Conservation (phyloP, 1,140 invertebrate species). For the Drosophila tristis region DNA sequence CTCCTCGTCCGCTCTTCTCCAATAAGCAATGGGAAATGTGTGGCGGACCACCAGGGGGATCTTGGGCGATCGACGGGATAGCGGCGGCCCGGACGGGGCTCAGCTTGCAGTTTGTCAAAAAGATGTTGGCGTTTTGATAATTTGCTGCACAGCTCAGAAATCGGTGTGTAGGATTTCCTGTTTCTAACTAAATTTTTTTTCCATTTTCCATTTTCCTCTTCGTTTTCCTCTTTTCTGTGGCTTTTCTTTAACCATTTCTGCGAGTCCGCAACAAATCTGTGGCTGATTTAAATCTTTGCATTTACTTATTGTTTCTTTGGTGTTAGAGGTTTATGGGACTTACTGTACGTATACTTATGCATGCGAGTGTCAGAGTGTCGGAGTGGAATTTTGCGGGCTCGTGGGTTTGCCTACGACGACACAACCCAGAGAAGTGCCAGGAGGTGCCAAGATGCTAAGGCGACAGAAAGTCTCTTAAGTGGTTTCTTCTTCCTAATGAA, state of each 20-base stretch:
- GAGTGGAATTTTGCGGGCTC: constrained; percentile 40
- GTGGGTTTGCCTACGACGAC: constrained; percentile 47
- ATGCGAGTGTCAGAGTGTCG: constrained; percentile 11
- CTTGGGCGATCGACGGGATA: constrained; percentile 19
- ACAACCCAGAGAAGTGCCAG: not conserved
- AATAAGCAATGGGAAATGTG: constrained; percentile 34
- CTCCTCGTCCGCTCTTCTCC: constrained; percentile 50
- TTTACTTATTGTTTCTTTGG: constrained; percentile 75
- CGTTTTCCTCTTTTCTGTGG: constrained; percentile 2
- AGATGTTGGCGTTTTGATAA: constrained; percentile 83
- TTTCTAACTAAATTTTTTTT: constrained; percentile 60
- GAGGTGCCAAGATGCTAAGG: too few relatives aligned
- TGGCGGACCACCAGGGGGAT: constrained; percentile 38
- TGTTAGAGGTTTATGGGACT: constrained; percentile 61
- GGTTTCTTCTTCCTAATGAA: not conserved
- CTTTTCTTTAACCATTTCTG: constrained; percentile 21
- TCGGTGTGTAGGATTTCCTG: constrained; percentile 78
- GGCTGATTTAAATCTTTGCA: constrained; percentile 73
- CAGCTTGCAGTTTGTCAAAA: constrained; percentile 80
- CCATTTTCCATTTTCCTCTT: constrained; percentile 28
- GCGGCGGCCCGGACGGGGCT: constrained; percentile 9
- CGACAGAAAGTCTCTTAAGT: constrained; percentile 31
- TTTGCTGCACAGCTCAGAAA: constrained; percentile 63
- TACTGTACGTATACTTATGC: constrained; percentile 13
- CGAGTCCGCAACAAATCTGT: constrained; percentile 64